Evolutionary conservation across 1,140 invertebrate species (phyloP), one percentile per base, ranked within the genome.

Genomic region (Drosophila oshimai): DNA sequence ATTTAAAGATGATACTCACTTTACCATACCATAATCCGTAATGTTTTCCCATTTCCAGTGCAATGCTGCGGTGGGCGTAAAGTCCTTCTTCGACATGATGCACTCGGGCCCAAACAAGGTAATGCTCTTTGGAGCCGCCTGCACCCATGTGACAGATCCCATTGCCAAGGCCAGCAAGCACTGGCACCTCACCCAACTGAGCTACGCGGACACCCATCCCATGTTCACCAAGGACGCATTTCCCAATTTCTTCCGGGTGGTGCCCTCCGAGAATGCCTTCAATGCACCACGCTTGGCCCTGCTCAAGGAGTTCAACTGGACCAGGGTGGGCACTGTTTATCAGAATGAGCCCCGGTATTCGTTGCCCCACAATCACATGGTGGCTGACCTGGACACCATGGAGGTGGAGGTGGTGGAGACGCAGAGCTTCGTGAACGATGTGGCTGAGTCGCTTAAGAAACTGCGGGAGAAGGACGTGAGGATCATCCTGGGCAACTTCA

Each of bases 81-180:
- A 99, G 91, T 96, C 97, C 0, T 98, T 99, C 91, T 99, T 99
- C 92, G 98, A 99, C 91, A 98, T 99, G 97, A 98, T 99, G 95
- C 96, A 98, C 92, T 95, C 95, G 90, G 94, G 95, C 3, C 95
- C 98, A 4, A 93, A 96, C 81, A 99, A 98, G 91, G 92, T 99
- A 68, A 98, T 99, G 94, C 93, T 99, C 46, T 99, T 99, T 89
- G 98, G 98, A 0, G 98, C 97, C 9, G 97, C 98, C 2, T 99
- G 98, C 91, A 98, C 97, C 1, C 96, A 97, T 83, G 98, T 99
- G 13, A 99, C 98, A 0, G 98, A 99, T 92, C 98, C 98, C 36
- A 98, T 99, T 71, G 98, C 98, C 9, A 99, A 99, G 93, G 98
- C 98, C 3, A 97, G 97, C 29, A 98, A 98, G 87, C 98, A 97